Base-by-base conservation (phyloP, 2,888 invertebrate species). In the Lasioglossum vierecki region DNA sequence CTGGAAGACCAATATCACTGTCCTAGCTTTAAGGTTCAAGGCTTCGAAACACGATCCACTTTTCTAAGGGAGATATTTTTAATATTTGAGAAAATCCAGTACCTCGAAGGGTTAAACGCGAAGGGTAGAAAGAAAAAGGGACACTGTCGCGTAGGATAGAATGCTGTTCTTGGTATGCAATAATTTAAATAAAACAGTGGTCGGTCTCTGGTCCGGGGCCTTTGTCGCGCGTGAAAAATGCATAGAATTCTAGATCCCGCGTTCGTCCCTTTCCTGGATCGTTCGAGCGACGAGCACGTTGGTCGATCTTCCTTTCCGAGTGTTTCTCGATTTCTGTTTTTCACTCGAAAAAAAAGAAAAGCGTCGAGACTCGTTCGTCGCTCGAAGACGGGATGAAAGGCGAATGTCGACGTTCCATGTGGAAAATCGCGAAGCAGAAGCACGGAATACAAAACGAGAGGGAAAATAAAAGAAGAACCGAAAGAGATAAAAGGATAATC, bases 401-500 rank as follows among this genome's bases (percentile, higher is more conserved):
- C 76, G 35, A 74, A 4, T 8, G 30, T 35, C 35, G 72, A 78
- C 57, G 26, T 46, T 75, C 57, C 53, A 78, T 53, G 76, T 53
- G 39, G 78, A 73, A 44, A 79, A 41, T 68, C 22, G 68, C 39
- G 22, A 81, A 77, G 46, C 22, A 39, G 66, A 13, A 15, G 30
- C 35, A 57, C 66, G 81, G 76, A 73, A 53, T n/a, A 53, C 22
- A 53, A 53, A n/a, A 53, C 53, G 11, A 44, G 53, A 60, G 30
- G 80, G 44, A 72, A 72, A 76, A 74, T 84, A 57, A 80, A 35
- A 79, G 49, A 84, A 82, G 83, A 66, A 80, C 82, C 35, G 66
- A 18, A 30, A 18, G 18, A 66, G 66, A 66, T 79, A 81, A 86
- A 75, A 75, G 84, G 84, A 79, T 82, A 88, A 88, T 89, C 88